Conservation (phyloP, 92 coral and sea anemone genomes). For the Epizoanthus ramosus region DNA sequence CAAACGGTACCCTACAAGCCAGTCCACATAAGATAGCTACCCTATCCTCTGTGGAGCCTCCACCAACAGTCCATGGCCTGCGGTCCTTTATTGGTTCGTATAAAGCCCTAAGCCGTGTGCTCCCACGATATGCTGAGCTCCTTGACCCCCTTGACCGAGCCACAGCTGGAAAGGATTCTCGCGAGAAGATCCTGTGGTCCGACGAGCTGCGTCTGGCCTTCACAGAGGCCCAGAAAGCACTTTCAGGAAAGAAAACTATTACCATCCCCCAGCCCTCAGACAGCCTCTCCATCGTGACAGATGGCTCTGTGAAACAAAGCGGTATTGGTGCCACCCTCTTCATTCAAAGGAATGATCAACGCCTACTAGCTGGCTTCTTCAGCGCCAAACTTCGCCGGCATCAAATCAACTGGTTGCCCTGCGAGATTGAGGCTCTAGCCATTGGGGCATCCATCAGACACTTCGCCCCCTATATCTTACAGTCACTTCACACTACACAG, state of each 20-base stretch:
- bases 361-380: slow-evolving; percentile 26
- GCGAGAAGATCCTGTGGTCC: slow-evolving; percentile 2
- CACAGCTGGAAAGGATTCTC: slow-evolving; percentile 9
- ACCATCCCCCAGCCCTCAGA: slow-evolving; percentile 29
- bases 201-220: slow-evolving; percentile 27
- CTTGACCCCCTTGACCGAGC: neutral
- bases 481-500: slow-evolving; percentile 11
- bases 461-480: slow-evolving; percentile 32
- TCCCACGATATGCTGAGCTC: neutral
- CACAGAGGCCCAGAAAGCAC: neutral
- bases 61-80: slow-evolving; percentile 45
- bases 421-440: slow-evolving; percentile 40
- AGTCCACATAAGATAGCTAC: slow-evolving; percentile 47
- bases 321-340: slow-evolving; percentile 60
- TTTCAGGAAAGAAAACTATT: slow-evolving; percentile 11
- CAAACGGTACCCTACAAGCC: slow-evolving; percentile 36
- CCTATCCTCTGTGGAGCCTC: slow-evolving; percentile 38
- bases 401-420: slow-evolving; percentile 37
- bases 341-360: slow-evolving; percentile 27
- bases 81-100: slow-evolving; percentile 26
- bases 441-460: slow-evolving; percentile 29
- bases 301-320: slow-evolving; percentile 55
- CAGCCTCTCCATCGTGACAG: slow-evolving; percentile 33
- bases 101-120: neutral
- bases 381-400: slow-evolving; percentile 28